Evolutionary conservation across 2,888 invertebrate genomes (phyloP).

Genomic region (Spodoptera exigua): DNA sequence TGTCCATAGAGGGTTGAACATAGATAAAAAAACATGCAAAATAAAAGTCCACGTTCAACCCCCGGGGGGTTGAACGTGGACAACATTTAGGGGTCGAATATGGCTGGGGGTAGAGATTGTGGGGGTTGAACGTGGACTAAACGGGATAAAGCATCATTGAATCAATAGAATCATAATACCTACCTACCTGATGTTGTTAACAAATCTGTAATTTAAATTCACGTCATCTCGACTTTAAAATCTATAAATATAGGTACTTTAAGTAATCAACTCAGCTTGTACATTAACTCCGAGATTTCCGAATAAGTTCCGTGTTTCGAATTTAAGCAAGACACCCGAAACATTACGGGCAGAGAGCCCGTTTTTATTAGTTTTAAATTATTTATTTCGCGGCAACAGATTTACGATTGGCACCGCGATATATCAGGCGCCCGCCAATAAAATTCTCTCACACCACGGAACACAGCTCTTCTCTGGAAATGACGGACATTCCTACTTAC

Average conservation of each 20-base stretch:
- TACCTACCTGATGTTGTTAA: too few relatives aligned
- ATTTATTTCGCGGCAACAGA: constrained; percentile 87
- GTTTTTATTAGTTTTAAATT: constrained; percentile 88
- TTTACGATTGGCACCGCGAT: constrained; percentile 86
- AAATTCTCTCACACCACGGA: constrained; percentile 70
- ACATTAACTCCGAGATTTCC: constrained; percentile 44
- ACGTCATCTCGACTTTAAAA: constrained; percentile 6
- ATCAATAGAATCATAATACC: too few relatives aligned
- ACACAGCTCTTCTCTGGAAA: constrained; percentile 51
- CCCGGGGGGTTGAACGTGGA: too few relatives aligned
- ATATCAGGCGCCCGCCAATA: constrained; percentile 86
- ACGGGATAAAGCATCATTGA: too few relatives aligned
- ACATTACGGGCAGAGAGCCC: constrained; percentile 62
- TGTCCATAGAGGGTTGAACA: too few relatives aligned
- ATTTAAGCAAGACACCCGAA: constrained; percentile 52
- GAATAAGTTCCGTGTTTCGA: constrained; percentile 47
- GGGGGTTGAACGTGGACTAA: too few relatives aligned
- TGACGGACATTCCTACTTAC: constrained; percentile 1
- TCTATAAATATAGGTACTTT: constrained; percentile 47
- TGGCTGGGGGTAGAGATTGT: too few relatives aligned
- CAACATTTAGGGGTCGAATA: too few relatives aligned
- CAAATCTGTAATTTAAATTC: not conserved
- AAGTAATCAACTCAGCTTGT: constrained; percentile 27
- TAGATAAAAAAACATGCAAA: too few relatives aligned
- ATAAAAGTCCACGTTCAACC: too few relatives aligned